phyloP scores from a whole-genome alignment of 2,888 invertebrate species.

The Aleiodes leptofemur region DNA sequence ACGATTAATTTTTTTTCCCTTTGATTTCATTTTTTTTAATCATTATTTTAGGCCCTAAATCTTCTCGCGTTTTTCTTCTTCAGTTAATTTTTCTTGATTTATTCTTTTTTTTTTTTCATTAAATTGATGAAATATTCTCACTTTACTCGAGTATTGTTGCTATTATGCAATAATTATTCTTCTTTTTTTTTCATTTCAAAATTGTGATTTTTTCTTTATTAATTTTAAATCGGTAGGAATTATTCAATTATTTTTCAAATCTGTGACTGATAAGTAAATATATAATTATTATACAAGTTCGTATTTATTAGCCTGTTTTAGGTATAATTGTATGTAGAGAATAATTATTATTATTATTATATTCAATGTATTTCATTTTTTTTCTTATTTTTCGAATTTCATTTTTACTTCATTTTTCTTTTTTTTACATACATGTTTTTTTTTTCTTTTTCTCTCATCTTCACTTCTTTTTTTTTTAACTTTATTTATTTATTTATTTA shows the following conservation, averaged over 20 bases:
- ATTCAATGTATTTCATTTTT: conserved; percentile 4
- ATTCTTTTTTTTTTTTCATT: not conserved
- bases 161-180: conserved; percentile 16
- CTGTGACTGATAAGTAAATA: conserved; percentile 28
- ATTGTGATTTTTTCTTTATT: not conserved
- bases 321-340: conserved; percentile 72
- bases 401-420: not conserved
- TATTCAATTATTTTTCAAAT: conserved; percentile 16
- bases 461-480: no score
- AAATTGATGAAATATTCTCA: no score
- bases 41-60: not conserved
- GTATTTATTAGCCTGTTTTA: conserved; percentile 54
- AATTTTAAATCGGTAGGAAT: conserved; percentile 20
- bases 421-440: conserved; percentile 22
- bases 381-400: not conserved
- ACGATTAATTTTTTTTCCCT: conserved; percentile 35
- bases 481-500: conserved; percentile 50
- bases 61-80: conserved; percentile 2
- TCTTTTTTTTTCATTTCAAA: conserved; percentile 16
- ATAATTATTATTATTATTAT: conserved; percentile 65
- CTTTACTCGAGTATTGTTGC: not conserved
- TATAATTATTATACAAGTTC: conserved; percentile 25
- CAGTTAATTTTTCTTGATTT: not conserved
- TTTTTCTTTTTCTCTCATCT: not conserved
- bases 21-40: not conserved